Base-by-base conservation (phyloP, 2,888 invertebrate species). In the Drosophila sordidula region DNA sequence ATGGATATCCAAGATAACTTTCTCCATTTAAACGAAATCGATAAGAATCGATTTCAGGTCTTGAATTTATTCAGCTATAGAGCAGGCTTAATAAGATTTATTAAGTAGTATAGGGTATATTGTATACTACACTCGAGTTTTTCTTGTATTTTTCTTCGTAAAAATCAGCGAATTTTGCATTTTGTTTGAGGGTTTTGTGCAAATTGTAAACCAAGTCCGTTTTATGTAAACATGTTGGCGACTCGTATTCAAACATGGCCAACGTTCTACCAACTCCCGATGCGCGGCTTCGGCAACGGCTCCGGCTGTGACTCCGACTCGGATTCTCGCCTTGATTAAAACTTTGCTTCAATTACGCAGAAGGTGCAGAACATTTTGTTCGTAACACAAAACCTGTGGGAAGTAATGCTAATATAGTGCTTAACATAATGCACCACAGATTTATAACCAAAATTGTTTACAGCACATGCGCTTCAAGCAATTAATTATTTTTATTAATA, bases 221-320 rank as follows among this genome's bases (percentile, higher is more conserved):
- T 79, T 88, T 88, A 74, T 90, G 90, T 90, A 88, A 90, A 89
- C 90, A 90, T 85, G 90, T 73, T 87, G 74, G 72, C 78, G 83
- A 79, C 82, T 90, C 90, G 70, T 64, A 82, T 89, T 89, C 84
- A 74, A 71, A 82, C 80, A 79, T 83, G 72, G 84, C 78, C 74
- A 70, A 80, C 70, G 45, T 52, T 69, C 56, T 63, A 56, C 65
- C 42, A 46, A 51, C 29, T 46, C 59, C 32, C 41, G 8, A 42
- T 36, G 39, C 54, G 47, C 46, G 6, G 26, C n/a, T 4, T 12
- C 25, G 6, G 11, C n/a, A 18, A 18, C 18, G 11, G 25, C 25
- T 42, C 56, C 41, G 12, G 32, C 18, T 42, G 12, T 6, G 18
- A 22, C 52, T 46, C 62, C 51, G 39, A 16, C 9, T 39, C 39